Percentiles rank a stretch among this genome's conserved stretches.
Conservation (phyloP, 1,140 invertebrate species). For the Orchesella cincta region DNA sequence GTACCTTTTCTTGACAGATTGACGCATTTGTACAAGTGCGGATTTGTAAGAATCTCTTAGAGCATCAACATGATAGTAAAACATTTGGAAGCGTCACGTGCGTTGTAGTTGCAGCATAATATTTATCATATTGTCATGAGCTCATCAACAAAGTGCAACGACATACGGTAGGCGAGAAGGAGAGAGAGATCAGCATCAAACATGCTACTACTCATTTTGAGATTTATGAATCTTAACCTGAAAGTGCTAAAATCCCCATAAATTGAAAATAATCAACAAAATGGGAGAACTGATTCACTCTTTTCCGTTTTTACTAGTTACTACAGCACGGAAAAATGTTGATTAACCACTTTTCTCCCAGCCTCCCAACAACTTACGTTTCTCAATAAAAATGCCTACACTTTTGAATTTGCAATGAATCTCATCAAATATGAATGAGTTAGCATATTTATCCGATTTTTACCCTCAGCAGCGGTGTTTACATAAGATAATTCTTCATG, state of each 20-base stretch:
- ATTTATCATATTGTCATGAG: neutral
- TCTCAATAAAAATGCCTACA: neutral
- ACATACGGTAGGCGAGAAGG: slow-evolving; percentile 2
- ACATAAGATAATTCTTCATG: neutral
- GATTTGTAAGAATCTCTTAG: neutral
- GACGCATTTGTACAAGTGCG: neutral
- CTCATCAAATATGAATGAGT: too few relatives aligned
- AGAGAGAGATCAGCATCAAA: neutral
- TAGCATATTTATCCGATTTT: too few relatives aligned
- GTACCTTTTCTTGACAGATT: neutral
- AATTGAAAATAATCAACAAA: slow-evolving; percentile 24
- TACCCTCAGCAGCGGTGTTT: too few relatives aligned
- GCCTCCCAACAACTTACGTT: neutral
- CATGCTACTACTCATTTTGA: neutral
- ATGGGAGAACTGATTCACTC: neutral
- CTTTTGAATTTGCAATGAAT: neutral
- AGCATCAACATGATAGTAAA: neutral
- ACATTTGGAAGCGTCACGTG: neutral
- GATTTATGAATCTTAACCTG: slow-evolving; percentile 10
- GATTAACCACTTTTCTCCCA: slow-evolving; percentile 7
- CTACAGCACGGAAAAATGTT: neutral
- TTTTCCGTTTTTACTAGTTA: neutral
- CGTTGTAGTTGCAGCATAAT: neutral
- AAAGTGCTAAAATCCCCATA: slow-evolving; percentile 25
- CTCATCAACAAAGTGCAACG: neutral